Evolutionary conservation across 2,797 vertebrate species (phyloP), one percentile per base, ranked within the genome.

Genomic region (Mus spretus): DNA sequence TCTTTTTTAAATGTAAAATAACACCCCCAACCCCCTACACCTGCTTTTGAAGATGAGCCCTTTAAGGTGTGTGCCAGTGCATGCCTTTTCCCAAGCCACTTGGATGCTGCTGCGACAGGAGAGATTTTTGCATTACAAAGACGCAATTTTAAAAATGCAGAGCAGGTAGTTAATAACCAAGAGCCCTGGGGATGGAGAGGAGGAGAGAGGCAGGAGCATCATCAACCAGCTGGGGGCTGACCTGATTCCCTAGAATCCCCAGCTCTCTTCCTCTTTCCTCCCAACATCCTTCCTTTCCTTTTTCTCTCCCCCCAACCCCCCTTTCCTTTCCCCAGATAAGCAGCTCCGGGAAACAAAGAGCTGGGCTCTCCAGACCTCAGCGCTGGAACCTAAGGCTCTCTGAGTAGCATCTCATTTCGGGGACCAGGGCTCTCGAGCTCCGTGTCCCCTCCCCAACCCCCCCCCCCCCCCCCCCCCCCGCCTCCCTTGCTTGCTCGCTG

Each of bases 271-370:
- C 95, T 94, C 86, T 91, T 81, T 77, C 61, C 95, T 96, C 87
- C 85, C 70, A 65, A 63, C 92, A 88, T 82, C 96, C 95, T 95
- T 96, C 86, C 92, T 83, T 95, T 81, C 82, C 86, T 47, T 90
- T 96, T 92, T 89, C 59, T 92, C 82, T 47, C 77, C 8, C 92
- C 31, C 53, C 78, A 17, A 28, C 75, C 89, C 89, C 24, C 80
- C 80, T 90, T 95, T 93, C 95, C 95, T 79, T 88, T 89, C 94
- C 78, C 67, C 80, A 55, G 65, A 96, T 70, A n/a, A 89, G 90
- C 97, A 47, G 97, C 95, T 94, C 74, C 19, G 7, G 90, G 89
- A 97, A 96, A 98, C 98, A 98, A 98, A 98, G 97, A 94, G n/a
- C 67, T 57, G 2, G 91, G 55, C 40, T 90, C 59, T 59, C 90